phyloP scores from a whole-genome alignment of 2,113 vertebrate species.

The Carassius gibelio region DNA sequence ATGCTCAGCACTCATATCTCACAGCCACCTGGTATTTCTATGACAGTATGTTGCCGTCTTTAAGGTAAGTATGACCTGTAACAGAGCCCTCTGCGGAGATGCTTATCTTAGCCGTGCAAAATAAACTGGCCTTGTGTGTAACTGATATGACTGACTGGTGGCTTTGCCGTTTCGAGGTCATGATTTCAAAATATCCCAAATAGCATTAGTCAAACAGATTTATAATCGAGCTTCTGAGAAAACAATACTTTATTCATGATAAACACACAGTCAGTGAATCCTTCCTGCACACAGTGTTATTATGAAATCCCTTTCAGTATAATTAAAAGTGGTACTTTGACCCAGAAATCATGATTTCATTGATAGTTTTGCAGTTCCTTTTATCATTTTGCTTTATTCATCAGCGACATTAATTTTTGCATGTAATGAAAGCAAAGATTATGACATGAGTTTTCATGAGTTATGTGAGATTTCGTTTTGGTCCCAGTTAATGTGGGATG shows the following conservation, averaged over 20 bases:
- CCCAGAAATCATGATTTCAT: constrained; percentile 31
- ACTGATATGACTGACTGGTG: constrained; percentile 20
- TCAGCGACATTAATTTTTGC: not conserved
- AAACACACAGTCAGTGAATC: not conserved
- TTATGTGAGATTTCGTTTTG: not conserved
- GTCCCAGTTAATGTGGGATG: not conserved
- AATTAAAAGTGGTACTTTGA: constrained; percentile 39
- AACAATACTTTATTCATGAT: not conserved
- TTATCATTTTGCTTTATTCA: constrained; percentile 5
- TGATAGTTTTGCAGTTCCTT: constrained; percentile 4
- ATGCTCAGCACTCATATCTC: constrained; percentile 86
- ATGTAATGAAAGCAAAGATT: not conserved
- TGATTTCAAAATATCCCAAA: constrained; percentile 31
- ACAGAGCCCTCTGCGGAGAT: not conserved
- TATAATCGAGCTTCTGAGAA: not conserved
- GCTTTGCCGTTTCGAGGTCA: constrained; percentile 1
- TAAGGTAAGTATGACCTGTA: constrained; percentile 82
- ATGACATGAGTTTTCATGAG: constrained; percentile 3
- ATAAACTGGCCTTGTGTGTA: constrained; percentile 39
- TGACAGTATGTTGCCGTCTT: constrained; percentile 93
- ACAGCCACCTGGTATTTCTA: constrained; percentile 99
- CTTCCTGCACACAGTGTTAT: not conserved
- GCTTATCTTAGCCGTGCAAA: constrained; percentile 17
- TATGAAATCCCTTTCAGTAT: not conserved
- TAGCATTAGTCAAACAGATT: not conserved